Evolutionary conservation across 2,797 vertebrate species (phyloP).

Genomic region (Callimico goeldii): DNA sequence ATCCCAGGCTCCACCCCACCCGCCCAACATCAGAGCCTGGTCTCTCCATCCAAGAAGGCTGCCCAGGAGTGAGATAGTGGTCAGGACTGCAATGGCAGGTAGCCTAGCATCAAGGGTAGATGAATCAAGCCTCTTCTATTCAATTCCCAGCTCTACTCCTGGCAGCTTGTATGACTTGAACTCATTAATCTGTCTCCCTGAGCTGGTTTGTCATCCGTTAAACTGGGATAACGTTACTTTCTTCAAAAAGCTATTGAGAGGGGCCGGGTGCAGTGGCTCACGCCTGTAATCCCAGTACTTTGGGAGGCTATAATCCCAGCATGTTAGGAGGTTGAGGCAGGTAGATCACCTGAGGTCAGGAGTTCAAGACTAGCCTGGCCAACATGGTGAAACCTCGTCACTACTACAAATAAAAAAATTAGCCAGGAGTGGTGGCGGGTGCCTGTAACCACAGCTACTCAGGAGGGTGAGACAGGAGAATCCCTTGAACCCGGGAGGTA

Average conservation of each 20-base stretch:
- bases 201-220: not conserved
- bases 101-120: not conserved
- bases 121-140: not conserved
- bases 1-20: fast-evolving
- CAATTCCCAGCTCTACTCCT: not conserved
- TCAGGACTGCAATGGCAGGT: not conserved
- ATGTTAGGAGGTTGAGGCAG: not conserved
- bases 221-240: not conserved
- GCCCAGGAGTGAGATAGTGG: not conserved
- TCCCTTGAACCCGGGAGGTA: no score
- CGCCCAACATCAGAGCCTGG: not conserved
- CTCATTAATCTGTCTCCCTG: not conserved
- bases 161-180: not conserved
- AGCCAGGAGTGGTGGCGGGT: no score
- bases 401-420: no score
- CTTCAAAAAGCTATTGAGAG: not conserved
- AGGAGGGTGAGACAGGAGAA: no score
- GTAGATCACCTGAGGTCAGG: not conserved
- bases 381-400: no score
- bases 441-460: no score
- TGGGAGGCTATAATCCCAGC: not conserved
- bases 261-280: fast-evolving
- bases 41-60: not conserved
- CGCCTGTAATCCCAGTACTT: not conserved
- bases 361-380: not conserved